Evolutionary conservation across 2,113 vertebrate species (phyloP).

Genomic region (Saguinus imperator): DNA sequence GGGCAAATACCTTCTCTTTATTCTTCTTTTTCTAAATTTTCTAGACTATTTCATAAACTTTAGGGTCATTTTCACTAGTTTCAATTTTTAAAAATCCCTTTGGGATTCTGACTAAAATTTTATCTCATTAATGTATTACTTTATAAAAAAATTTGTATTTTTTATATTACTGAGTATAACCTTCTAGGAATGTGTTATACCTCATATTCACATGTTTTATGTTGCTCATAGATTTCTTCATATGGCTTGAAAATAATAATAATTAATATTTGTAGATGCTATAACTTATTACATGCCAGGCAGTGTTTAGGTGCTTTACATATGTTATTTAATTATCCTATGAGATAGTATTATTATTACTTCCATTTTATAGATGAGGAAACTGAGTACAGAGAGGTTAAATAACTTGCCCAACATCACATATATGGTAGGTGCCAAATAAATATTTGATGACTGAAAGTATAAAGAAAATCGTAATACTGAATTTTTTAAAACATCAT

Average conservation of each 20-base stretch:
- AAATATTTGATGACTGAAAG: neutral
- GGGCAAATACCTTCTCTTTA: constrained; percentile 13
- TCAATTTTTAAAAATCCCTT: constrained; percentile 27
- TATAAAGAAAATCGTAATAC: neutral
- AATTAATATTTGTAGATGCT: neutral
- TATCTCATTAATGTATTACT: constrained; percentile 12
- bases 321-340: neutral
- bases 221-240: neutral
- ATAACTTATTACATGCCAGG: neutral
- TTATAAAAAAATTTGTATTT: constrained; percentile 13
- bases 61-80: constrained; percentile 30
- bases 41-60: constrained; percentile 1
- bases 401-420: neutral
- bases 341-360: neutral
- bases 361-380: neutral
- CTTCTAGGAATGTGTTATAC: neutral
- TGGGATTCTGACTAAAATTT: constrained; percentile 11
- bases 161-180: constrained; percentile 15
- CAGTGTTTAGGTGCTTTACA: neutral
- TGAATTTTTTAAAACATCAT: neutral
- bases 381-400: neutral
- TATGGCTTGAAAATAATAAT: neutral
- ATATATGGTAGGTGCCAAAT: neutral
- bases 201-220: neutral
- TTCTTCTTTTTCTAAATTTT: neutral